Percentiles rank a stretch among this genome's conserved stretches.
Evolutionary conservation across 2,888 invertebrate species (phyloP).

Genomic region (Caenorhabditis sp.): DNA sequence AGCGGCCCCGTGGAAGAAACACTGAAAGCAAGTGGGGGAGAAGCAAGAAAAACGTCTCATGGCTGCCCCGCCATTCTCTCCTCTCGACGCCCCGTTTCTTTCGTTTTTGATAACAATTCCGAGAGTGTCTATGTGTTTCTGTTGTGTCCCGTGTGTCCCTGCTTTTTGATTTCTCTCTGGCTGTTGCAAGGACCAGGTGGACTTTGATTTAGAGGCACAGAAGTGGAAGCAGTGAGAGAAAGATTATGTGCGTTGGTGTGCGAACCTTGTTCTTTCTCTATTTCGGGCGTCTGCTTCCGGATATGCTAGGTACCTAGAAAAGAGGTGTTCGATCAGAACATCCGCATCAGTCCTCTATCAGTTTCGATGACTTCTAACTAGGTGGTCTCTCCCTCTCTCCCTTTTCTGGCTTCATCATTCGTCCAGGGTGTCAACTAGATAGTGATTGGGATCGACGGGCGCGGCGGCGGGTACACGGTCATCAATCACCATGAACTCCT

Average conservation of each 20-base stretch:
- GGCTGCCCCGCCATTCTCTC: conserved; percentile 9
- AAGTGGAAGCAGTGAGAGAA: not conserved
- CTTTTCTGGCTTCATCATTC: too few species aligned
- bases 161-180: conserved; percentile 5
- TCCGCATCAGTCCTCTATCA: too few species aligned
- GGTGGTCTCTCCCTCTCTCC: too few species aligned
- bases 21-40: not conserved
- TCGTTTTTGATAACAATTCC: conserved; percentile 56
- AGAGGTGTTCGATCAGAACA: too few species aligned
- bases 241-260: not conserved
- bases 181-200: conserved; percentile 15
- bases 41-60: conserved; percentile 29
- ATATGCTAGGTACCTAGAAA: too few species aligned
- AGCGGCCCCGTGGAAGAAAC: not conserved
- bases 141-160: conserved; percentile 11
- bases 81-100: conserved; percentile 17
- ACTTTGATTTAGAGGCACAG: not conserved
- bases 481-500: conserved; percentile 45
- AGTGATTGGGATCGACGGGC: conserved; percentile 28
- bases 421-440: conserved; percentile 41
- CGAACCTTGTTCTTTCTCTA: conserved; percentile 1
- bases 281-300: too few species aligned
- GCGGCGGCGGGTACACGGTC: conserved; percentile 23
- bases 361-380: not conserved
- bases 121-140: conserved; percentile 41